Evolutionary conservation across 2,888 invertebrate genomes (phyloP).

Genomic region (Leucophora obtusa): DNA sequence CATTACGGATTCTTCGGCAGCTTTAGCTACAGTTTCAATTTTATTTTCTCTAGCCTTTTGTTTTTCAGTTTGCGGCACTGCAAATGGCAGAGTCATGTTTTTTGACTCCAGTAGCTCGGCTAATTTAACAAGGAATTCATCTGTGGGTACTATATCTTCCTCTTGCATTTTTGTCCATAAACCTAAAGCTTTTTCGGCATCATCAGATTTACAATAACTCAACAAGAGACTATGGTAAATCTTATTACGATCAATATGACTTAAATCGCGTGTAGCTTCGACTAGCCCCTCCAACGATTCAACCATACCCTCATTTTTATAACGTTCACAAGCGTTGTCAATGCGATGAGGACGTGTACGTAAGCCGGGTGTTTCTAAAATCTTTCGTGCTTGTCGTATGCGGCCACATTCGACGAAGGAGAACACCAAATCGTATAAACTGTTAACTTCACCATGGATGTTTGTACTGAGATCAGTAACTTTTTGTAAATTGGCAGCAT

Average conservation of each 20-base stretch:
- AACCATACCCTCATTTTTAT: constrained; percentile 82
- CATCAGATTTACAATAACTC: constrained; percentile 85
- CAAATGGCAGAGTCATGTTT: constrained; percentile 85
- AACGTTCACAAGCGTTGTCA: constrained; percentile 83
- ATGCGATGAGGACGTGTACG: constrained; percentile 84
- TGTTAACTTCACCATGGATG: constrained; percentile 90
- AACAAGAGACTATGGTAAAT: constrained; percentile 87
- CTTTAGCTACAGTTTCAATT: constrained; percentile 38
- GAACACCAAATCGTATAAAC: constrained; percentile 89
- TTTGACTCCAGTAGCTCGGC: constrained; percentile 84
- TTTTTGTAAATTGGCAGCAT: constrained; percentile 88
- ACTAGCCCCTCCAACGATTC: constrained; percentile 87
- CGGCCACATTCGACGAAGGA: constrained; percentile 91
- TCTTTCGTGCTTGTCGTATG: constrained; percentile 88
- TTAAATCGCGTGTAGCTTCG: constrained; percentile 87
- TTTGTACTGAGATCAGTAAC: constrained; percentile 88
- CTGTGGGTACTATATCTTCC: constrained; percentile 86
- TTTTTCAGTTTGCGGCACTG: constrained; percentile 79
- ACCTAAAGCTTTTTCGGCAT: constrained; percentile 85
- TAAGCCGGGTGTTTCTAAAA: constrained; percentile 91
- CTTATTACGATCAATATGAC: constrained; percentile 86
- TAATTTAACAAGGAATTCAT: constrained; percentile 83
- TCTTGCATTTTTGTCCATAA: constrained; percentile 93
- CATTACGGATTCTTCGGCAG: constrained; percentile 10
- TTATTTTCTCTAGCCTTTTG: constrained; percentile 22